Base-by-base conservation (phyloP, 2,888 invertebrate genomes). In the Strigamia crassipes region DNA sequence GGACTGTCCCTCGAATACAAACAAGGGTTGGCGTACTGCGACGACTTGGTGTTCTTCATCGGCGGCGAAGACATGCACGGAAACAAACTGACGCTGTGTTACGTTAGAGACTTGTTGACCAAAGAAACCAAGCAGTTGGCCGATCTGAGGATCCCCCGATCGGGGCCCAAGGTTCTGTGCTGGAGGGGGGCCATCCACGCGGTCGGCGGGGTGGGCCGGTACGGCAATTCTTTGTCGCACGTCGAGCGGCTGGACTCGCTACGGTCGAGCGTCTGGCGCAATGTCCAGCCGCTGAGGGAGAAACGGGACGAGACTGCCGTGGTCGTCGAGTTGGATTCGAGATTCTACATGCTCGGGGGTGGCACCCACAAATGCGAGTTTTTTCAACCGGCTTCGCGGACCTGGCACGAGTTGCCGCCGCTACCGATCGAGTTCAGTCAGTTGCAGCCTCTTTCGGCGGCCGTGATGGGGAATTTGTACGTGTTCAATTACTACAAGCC, bases 401-500 rank as follows among this genome's bases (percentile, higher is more conserved):
- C 77, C 2, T 81, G 81, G 81, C 81, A 81, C 42, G 81, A 81
- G 10, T 27, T 81, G 41, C 81, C 81, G 42, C 13, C 81, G n/a
- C 27, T 81, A 1, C 81, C 81, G 15, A 5, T 31, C 1, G 81
- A 78, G 41, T 77, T 78, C 21, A 27, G 77, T 18, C 81, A 51
- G 34, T 21, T 61, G 41, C 42, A 38, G 9, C 34, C 61, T 0
- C 42, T 46, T 8, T 46, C 78, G 2, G 81, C 56, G 21, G 46
- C 23, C 9, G 46, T 27, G 9, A 46, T 31, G 31, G 66, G 61
- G 6, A 34, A 81, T n/a, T 15, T 81, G 31, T 81, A 81, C 66
- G 81, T 51, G 21, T 81, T 81, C 27, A 61, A 81, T 27, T 81
- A 78, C 27, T 81, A 81, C 42, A 81, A 78, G 41, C 81, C 81